A percentile compares a stretch with the other conserved stretches of the same genome.
Conservation (phyloP, 2,888 invertebrate genomes). For the Ectobius pallidus region DNA sequence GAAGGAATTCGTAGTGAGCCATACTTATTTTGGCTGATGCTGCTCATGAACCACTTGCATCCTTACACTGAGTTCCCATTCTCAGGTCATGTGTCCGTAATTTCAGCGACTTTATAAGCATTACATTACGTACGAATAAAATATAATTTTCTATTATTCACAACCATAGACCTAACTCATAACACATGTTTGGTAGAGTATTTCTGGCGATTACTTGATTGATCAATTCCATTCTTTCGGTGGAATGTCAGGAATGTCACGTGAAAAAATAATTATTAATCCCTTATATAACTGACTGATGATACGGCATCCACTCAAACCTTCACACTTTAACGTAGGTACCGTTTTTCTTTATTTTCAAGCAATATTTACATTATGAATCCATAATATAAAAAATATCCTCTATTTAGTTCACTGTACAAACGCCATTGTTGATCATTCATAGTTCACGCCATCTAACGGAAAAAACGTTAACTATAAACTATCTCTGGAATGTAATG, state of each 20-base stretch:
- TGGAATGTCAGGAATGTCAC: slow-evolving; percentile 32
- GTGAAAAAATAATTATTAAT: neutral
- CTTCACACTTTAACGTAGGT: too few relatives aligned
- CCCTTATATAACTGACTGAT: neutral
- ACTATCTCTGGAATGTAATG: neutral
- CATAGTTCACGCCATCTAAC: neutral
- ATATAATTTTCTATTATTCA: neutral
- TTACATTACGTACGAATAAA: neutral
- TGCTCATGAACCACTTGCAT: neutral
- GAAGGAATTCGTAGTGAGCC: slow-evolving; percentile 78
- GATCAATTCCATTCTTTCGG: slow-evolving; percentile 21
- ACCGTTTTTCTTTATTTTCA: neutral
- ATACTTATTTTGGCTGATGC: slow-evolving; percentile 49
- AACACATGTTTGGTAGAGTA: neutral
- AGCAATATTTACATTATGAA: neutral
- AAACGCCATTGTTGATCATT: slow-evolving; percentile 27
- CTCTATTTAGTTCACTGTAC: neutral
- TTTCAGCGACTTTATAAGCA: neutral
- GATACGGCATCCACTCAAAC: neutral
- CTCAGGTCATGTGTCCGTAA: neutral
- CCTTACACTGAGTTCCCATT: neutral
- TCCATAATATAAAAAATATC: neutral
- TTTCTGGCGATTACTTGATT: neutral
- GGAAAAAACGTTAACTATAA: slow-evolving; percentile 18
- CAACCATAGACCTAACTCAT: neutral